Evolutionary conservation across 2,113 vertebrate genomes (phyloP), one percentile per base, ranked within the genome.

Genomic region (Grus americana): DNA sequence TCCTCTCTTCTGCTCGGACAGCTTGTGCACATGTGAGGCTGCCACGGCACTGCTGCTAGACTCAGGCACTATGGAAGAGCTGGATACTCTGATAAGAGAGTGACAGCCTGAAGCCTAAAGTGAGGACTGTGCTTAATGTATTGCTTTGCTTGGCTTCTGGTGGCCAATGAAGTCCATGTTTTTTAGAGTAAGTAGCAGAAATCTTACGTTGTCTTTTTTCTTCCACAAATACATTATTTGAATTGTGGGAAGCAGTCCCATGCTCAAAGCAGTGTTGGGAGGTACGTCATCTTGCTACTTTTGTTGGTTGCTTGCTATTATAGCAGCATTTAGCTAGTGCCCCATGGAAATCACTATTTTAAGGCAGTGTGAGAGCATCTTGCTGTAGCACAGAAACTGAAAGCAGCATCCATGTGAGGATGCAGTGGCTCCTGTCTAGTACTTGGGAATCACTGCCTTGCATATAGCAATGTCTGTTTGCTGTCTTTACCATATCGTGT

Each of bases 401-500:
- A 91, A 94, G 34, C 11, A 84, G 9, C 32, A 76, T 13, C 16
- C 7, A 11, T 5, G 12, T 30, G 23, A 71, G 18, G 46, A 87
- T 63, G 18, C 18, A 57, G 36, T 62, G 26, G 21, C 23, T 80
- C 20, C 32, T 92, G 0, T 32, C 32, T 54, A 47, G 12, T 42
- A 19, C n/a, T 42, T 87, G 11, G 9, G 10, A 76, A 55, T 38
- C 44, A 46, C n/a, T 72, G 38, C 11, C 38, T 89, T 89, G 32
- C 15, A 47, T 52, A 40, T 4, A 65, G 6, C 26, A 70, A 5
- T 44, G 14, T 9, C 8, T 30, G 2, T 73, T 85, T 72, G 15
- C 36, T 88, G 29, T 42, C 24, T 22, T 29, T 55, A 44, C 16
- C 4, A 7, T 23, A 62, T 2, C 0, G 1, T 9, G 7, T 22